A percentile compares a stretch with the other conserved stretches of the same genome.
Conservation (phyloP, 2,888 invertebrate species). For the Yponomeuta sedellus region DNA sequence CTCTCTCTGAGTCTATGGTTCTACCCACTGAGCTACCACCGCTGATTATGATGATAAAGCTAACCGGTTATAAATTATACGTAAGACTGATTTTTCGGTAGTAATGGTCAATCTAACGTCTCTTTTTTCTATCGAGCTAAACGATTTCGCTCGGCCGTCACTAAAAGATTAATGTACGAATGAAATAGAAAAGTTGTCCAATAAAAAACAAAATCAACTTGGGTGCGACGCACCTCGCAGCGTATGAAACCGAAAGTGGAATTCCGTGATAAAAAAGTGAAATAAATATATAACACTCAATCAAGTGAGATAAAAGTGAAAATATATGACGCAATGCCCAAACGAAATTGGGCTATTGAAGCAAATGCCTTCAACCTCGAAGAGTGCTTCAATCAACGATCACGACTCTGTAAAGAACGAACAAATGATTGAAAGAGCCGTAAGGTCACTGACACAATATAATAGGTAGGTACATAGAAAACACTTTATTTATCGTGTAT, state of each 20-base stretch:
- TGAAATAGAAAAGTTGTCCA: constrained; percentile 6
- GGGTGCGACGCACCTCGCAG: constrained; percentile 10
- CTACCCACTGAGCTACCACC: no score
- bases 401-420: neutral
- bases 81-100: no score
- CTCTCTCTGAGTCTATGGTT: no score
- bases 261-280: constrained; percentile 13
- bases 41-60: no score
- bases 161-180: neutral
- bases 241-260: constrained; percentile 20
- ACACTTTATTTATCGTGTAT: no score
- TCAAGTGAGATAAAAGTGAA: constrained; percentile 7
- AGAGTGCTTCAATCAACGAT: neutral
- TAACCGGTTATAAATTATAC: no score
- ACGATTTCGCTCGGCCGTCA: neutral
- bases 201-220: constrained; percentile 8
- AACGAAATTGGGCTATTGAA: neutral
- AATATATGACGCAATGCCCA: neutral
- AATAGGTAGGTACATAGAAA: no score
- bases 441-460: neutral
- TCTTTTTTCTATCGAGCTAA: neutral
- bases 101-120: no score
- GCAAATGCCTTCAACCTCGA: neutral
- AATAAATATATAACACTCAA: constrained; percentile 2
- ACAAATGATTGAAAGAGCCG: neutral